Evolutionary conservation across 2,888 invertebrate species (phyloP).

Genomic region (Sinhomidia bicolor): DNA sequence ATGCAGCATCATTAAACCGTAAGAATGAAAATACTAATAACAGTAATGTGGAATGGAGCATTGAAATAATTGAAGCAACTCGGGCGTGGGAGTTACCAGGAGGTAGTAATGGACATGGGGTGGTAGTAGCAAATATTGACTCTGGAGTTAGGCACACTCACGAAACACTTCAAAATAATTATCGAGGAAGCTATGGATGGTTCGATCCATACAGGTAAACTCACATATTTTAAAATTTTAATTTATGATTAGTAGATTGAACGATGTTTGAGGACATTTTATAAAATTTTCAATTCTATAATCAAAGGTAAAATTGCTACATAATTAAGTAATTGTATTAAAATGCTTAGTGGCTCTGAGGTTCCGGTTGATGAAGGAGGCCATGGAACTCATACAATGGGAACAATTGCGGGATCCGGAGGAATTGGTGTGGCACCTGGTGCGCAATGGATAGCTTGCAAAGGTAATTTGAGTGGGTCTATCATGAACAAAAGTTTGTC

Average conservation of each 20-base stretch:
- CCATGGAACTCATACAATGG: conserved; percentile 12
- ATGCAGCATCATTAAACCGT: neutral
- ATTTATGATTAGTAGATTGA: neutral
- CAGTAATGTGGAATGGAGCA: conserved; percentile 20
- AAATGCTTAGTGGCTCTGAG: neutral
- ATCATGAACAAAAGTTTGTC: no score
- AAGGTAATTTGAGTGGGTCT: no score
- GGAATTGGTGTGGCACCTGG: conserved; percentile 21
- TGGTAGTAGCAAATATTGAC: conserved; percentile 50
- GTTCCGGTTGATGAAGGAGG: neutral
- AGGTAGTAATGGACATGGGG: conserved; percentile 64
- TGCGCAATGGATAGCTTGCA: neutral
- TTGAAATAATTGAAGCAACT: conserved; percentile 58
- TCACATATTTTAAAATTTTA: neutral
- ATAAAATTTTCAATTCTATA: neutral
- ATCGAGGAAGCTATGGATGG: conserved; percentile 46
- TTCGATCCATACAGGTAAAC: conserved; percentile 54
- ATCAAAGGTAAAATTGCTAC: no score
- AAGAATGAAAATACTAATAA: neutral
- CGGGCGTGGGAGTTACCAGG: conserved; percentile 60
- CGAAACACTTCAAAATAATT: conserved; percentile 32
- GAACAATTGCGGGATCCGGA: neutral
- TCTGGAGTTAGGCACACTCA: conserved; percentile 48
- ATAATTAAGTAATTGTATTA: no score
- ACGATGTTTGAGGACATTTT: neutral